Conservation (phyloP, 2,113 vertebrate species). For the Puffinus mauretanicus region DNA sequence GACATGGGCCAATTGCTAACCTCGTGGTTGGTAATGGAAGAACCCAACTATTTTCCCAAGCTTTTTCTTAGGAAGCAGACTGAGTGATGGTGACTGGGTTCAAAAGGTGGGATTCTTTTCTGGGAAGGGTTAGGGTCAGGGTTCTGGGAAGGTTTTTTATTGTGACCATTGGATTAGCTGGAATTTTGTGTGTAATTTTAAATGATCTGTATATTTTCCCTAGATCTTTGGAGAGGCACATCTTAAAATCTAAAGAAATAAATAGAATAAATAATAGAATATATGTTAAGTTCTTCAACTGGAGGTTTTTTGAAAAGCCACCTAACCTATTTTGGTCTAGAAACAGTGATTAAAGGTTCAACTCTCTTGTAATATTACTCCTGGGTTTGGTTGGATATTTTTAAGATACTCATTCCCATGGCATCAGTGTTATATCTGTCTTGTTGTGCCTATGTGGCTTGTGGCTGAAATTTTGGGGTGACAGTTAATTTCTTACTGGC, state of each 20-base stretch:
- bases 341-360: slow-evolving; percentile 9
- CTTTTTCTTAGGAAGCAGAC: slow-evolving; percentile 12
- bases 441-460: neutral
- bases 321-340: neutral
- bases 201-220: slow-evolving; percentile 24
- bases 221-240: neutral
- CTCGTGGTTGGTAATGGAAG: neutral
- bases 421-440: neutral
- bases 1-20: slow-evolving; percentile 11
- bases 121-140: slow-evolving; percentile 31
- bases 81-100: slow-evolving; percentile 22
- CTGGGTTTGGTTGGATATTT: neutral
- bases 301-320: neutral
- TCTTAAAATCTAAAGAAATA: slow-evolving; percentile 24
- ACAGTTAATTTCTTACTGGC: neutral
- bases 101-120: slow-evolving; percentile 55
- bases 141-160: slow-evolving; percentile 54
- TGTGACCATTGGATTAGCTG: slow-evolving; percentile 2
- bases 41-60: slow-evolving; percentile 51
- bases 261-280: neutral
- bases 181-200: slow-evolving; percentile 22
- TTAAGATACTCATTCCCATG: neutral
- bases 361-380: neutral
- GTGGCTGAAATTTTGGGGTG: neutral
- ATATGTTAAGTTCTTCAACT: neutral